phyloP scores from a whole-genome alignment of 2,888 invertebrate species.

The Drosophila robusta region DNA sequence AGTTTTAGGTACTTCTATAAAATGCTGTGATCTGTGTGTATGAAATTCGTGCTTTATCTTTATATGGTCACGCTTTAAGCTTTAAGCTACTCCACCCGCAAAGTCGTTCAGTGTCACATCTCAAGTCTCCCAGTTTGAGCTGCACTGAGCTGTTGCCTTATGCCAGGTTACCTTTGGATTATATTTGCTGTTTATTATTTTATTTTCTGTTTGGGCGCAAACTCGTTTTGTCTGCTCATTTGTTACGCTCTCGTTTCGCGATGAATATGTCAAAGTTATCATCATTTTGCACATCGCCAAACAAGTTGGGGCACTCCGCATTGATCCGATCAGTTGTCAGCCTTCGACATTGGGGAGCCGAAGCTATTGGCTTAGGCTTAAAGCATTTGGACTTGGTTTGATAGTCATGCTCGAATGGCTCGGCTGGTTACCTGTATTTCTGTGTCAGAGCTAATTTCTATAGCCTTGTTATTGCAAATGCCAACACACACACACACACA shows the following conservation, averaged over 20 bases:
- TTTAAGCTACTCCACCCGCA: conserved; percentile 22
- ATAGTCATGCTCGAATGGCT: conserved; percentile 52
- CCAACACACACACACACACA: conserved; percentile 17
- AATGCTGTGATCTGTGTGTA: too few relatives aligned
- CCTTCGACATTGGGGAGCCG: conserved; percentile 26
- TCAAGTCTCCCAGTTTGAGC: conserved; percentile 37
- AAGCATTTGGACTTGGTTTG: conserved; percentile 47
- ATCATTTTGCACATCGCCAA: conserved; percentile 54
- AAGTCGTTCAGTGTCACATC: background rate
- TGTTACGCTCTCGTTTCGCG: conserved; percentile 52
- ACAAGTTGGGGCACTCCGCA: conserved; percentile 47
- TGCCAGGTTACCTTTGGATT: conserved; percentile 28
- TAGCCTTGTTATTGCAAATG: conserved; percentile 60
- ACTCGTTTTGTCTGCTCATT: conserved; percentile 40
- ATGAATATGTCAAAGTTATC: conserved; percentile 62
- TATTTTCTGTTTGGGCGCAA: conserved; percentile 39
- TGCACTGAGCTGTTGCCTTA: conserved; percentile 28
- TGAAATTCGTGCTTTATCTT: background rate
- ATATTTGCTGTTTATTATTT: conserved; percentile 1
- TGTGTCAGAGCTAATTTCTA: conserved; percentile 63
- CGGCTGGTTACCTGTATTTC: conserved; percentile 33
- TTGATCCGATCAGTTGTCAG: conserved; percentile 53
- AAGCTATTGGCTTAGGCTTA: conserved; percentile 26
- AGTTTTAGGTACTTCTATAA: too few relatives aligned
- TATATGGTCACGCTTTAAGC: conserved; percentile 13